Percentiles rank a stretch among this genome's conserved stretches.
These are phyloP conservation scores for Leucophora obtusa DNA, from an alignment of 2,888 invertebrate genomes.

Conservation along the genomic window DNA sequence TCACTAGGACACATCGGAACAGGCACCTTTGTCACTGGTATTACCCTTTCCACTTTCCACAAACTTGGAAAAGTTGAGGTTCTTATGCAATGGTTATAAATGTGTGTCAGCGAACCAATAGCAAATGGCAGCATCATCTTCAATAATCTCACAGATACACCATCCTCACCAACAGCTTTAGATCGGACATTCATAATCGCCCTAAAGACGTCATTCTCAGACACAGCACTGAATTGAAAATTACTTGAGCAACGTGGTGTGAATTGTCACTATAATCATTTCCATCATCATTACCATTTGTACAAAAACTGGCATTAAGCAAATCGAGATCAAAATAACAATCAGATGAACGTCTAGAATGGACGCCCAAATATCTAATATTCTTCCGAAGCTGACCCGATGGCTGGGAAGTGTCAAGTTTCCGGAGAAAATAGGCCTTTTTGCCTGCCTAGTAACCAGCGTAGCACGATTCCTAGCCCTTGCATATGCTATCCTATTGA, in stretches of 20 bases:
- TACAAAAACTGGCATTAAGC: background rate
- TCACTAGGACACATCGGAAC: background rate
- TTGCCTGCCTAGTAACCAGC: background rate
- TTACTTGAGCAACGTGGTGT: too few species aligned
- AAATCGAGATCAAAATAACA: background rate
- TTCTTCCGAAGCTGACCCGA: too few species aligned
- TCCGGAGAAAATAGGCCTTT: background rate
- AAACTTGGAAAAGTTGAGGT: too few species aligned
- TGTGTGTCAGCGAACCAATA: background rate
- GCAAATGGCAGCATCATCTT: background rate
- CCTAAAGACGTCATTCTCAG: background rate
- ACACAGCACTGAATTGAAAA: too few species aligned
- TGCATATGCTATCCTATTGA: too few species aligned
- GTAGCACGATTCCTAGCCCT: background rate
- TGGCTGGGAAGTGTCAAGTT: background rate
- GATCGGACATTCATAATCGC: background rate
- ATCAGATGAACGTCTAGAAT: background rate
- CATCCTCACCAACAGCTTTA: background rate
- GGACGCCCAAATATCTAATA: background rate
- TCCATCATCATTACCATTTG: too few species aligned
- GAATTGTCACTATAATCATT: too few species aligned
- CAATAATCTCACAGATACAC: background rate
- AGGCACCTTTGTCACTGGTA: too few species aligned
- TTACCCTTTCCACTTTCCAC: too few species aligned
- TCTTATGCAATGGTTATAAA: background rate